These are phyloP conservation scores for Alosa sapidissima DNA, from an alignment of 2,797 vertebrate genomes.

Conservation along the genomic window DNA sequence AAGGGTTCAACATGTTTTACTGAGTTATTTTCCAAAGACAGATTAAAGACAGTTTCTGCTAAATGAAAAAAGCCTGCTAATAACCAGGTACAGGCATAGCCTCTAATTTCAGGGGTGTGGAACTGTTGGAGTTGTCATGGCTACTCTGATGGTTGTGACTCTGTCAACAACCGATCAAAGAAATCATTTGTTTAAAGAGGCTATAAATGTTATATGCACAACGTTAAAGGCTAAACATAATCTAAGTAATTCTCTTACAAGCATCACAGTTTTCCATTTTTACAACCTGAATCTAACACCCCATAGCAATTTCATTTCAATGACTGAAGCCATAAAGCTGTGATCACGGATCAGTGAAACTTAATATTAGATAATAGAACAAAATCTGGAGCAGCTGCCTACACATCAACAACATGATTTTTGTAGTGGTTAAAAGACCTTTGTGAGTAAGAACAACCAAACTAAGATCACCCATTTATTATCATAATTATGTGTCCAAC, in stretches of 20 bases:
- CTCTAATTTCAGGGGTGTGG: background rate
- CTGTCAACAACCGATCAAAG: background rate
- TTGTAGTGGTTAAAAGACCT: background rate
- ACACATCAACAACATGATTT: background rate
- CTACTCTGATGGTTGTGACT: background rate
- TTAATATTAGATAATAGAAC: background rate
- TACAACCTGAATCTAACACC: background rate
- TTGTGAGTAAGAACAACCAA: background rate
- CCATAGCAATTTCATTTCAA: background rate
- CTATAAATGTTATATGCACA: background rate
- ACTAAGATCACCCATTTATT: background rate
- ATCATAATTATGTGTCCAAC: background rate
- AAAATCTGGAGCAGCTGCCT: background rate
- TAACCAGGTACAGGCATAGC: slow-evolving; percentile 25
- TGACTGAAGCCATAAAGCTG: background rate
- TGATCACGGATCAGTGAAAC: background rate
- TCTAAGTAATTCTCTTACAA: background rate
- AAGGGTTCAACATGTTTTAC: slow-evolving; percentile 31
- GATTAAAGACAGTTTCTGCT: slow-evolving; percentile 40
- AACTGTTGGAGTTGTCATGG: slow-evolving; percentile 3
- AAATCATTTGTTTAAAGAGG: background rate
- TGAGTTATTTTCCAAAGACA: slow-evolving; percentile 39
- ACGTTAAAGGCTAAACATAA: background rate
- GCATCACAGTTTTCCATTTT: background rate
- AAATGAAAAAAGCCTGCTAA: slow-evolving; percentile 29